These are phyloP conservation scores for Sebastes taczanowskii DNA, from an alignment of 2,797 vertebrate species.

Conservation along the genomic window DNA sequence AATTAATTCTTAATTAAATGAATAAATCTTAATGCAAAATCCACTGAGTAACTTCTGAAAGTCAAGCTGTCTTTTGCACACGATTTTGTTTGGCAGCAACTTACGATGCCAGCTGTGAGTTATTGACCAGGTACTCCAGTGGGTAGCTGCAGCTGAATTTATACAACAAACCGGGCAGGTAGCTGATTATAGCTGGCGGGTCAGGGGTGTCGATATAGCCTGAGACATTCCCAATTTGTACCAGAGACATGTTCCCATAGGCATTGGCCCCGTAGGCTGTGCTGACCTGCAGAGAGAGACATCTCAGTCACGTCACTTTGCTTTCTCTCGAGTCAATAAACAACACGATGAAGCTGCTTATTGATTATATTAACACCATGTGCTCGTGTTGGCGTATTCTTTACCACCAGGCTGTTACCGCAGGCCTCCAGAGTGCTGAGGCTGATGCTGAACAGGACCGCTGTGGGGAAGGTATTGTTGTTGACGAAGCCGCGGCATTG, in stretches of 20 bases:
- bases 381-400: slow-evolving; percentile 20
- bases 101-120: slow-evolving; percentile 97
- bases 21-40: slow-evolving; percentile 1
- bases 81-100: slow-evolving; percentile 59
- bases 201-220: slow-evolving; percentile 98
- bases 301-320: slow-evolving; percentile 6
- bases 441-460: slow-evolving; percentile 96
- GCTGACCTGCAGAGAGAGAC: slow-evolving; percentile 86
- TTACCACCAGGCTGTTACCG: slow-evolving; percentile 95
- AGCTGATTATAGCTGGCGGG: slow-evolving; percentile 96
- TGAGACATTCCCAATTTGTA: slow-evolving; percentile 96
- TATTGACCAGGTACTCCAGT: slow-evolving; percentile 98
- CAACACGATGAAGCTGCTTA: slow-evolving; percentile 17
- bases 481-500: slow-evolving; percentile 97
- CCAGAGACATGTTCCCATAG: slow-evolving; percentile 92
- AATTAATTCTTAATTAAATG: slow-evolving; percentile 6
- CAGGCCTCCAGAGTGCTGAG: slow-evolving; percentile 96
- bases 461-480: slow-evolving; percentile 98
- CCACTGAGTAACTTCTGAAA: not conserved
- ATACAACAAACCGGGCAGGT: slow-evolving; percentile 95
- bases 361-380: slow-evolving; percentile 14
- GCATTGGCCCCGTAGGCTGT: slow-evolving; percentile 89
- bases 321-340: slow-evolving; percentile 5
- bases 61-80: slow-evolving; percentile 19
- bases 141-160: slow-evolving; percentile 99